Evolutionary conservation across 2,888 invertebrate genomes (phyloP).

Genomic region (Tribolium freemani): DNA sequence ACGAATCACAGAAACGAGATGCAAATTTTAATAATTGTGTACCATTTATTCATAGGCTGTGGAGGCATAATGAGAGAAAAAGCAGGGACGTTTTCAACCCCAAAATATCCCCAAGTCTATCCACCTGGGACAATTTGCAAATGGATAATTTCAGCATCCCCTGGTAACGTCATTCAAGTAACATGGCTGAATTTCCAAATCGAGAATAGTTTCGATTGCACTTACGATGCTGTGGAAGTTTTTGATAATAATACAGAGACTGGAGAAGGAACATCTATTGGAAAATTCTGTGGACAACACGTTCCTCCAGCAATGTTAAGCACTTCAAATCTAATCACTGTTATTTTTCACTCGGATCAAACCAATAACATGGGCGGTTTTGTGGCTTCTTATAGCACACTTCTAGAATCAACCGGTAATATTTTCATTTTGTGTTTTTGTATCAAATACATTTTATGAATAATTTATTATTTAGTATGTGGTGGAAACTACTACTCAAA

Average conservation of each 20-base stretch:
- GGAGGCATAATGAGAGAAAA: slow-evolving; percentile 59
- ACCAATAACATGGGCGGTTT: slow-evolving; percentile 77
- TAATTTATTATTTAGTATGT: slow-evolving; percentile 75
- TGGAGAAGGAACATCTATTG: slow-evolving; percentile 66
- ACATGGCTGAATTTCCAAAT: slow-evolving; percentile 82
- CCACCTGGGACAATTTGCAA: slow-evolving; percentile 72
- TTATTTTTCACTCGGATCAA: slow-evolving; percentile 79
- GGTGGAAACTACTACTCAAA: slow-evolving; percentile 78
- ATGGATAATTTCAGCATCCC: slow-evolving; percentile 84
- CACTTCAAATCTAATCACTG: slow-evolving; percentile 76
- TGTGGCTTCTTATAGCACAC: slow-evolving; percentile 77
- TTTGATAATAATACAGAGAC: slow-evolving; percentile 73
- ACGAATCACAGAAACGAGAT: too few species aligned
- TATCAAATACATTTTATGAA: too few species aligned
- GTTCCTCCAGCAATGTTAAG: slow-evolving; percentile 79
- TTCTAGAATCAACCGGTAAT: slow-evolving; percentile 72
- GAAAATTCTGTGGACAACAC: slow-evolving; percentile 77
- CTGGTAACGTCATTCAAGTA: slow-evolving; percentile 78
- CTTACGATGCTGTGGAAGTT: slow-evolving; percentile 78
- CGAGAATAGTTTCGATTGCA: slow-evolving; percentile 72
- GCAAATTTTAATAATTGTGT: too few species aligned
- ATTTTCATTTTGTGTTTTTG: background rate
- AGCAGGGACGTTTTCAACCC: slow-evolving; percentile 77
- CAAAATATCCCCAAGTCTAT: slow-evolving; percentile 70
- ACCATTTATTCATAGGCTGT: slow-evolving; percentile 53